These are phyloP conservation scores for Zophobas atratus DNA, from an alignment of 1,140 invertebrate species.

Conservation along the genomic window DNA sequence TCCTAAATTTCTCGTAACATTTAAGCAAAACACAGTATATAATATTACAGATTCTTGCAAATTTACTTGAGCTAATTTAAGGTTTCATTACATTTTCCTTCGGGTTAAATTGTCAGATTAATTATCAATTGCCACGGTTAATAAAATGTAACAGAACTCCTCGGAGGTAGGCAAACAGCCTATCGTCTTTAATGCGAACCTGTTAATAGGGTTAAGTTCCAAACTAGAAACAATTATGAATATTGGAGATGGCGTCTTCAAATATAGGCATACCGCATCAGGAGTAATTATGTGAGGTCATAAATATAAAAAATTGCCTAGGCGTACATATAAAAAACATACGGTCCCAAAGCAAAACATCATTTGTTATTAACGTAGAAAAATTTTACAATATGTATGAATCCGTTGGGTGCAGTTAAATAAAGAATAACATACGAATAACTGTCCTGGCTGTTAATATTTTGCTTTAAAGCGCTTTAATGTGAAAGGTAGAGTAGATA, in stretches of 20 bases:
- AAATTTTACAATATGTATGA: not conserved
- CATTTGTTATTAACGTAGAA: not conserved
- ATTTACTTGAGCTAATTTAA: too few relatives aligned
- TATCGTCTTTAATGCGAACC: conserved; percentile 19
- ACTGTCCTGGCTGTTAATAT: too few relatives aligned
- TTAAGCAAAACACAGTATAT: too few relatives aligned
- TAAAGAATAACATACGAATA: not conserved
- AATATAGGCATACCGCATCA: not conserved
- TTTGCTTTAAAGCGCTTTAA: too few relatives aligned
- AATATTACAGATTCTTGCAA: too few relatives aligned
- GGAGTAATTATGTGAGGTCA: too few relatives aligned
- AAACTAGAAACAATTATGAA: conserved; percentile 5
- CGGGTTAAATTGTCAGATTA: not conserved
- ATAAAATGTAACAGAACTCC: conserved; percentile 3
- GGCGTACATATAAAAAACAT: too few relatives aligned
- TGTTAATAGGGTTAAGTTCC: conserved; percentile 1
- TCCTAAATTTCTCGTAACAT: too few relatives aligned
- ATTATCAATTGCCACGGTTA: not conserved
- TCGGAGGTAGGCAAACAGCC: not conserved
- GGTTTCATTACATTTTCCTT: too few relatives aligned
- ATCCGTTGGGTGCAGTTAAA: not conserved
- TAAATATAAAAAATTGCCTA: too few relatives aligned
- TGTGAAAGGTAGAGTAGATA: too few relatives aligned
- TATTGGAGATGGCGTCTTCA: not conserved
- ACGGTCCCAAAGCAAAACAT: too few relatives aligned